Conservation (phyloP, 2,797 vertebrate genomes). For the Tauraco hartlaubi region DNA sequence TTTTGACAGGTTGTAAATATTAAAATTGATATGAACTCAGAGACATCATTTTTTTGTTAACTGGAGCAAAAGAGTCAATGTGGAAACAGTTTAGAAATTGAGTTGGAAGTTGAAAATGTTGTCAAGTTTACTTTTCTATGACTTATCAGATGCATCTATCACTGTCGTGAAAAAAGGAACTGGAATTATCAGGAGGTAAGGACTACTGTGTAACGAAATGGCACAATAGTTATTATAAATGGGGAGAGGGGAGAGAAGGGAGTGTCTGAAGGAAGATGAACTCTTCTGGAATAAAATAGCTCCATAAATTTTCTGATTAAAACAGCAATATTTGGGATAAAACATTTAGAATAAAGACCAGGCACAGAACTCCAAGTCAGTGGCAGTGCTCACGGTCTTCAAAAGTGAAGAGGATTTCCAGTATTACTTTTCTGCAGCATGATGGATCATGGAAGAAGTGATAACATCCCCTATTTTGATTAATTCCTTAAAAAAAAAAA, state of each 20-base stretch:
- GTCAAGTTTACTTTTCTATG: slow-evolving; percentile 39
- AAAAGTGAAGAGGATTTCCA: not conserved
- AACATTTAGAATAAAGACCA: not conserved
- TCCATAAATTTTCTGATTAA: not conserved
- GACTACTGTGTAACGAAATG: not conserved
- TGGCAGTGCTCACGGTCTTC: not conserved
- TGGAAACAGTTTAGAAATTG: slow-evolving; percentile 47
- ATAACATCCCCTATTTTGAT: not conserved
- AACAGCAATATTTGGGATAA: not conserved
- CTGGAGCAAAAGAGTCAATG: slow-evolving; percentile 38
- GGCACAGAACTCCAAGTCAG: not conserved
- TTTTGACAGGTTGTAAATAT: slow-evolving; percentile 59
- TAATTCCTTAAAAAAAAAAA: not conserved
- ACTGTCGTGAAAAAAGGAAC: not conserved
- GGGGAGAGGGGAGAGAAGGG: not conserved
- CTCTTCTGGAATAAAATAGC: not conserved
- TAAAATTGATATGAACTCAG: slow-evolving; percentile 53
- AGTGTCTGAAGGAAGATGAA: not conserved
- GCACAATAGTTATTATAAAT: not conserved
- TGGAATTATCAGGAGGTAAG: not conserved
- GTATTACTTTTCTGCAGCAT: not conserved
- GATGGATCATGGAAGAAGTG: not conserved
- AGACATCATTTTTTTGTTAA: slow-evolving; percentile 33
- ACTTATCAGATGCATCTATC: not conserved
- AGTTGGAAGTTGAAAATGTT: not conserved